Base-by-base conservation (phyloP, 1,140 invertebrate genomes). In the Potamilus streckersoni region DNA sequence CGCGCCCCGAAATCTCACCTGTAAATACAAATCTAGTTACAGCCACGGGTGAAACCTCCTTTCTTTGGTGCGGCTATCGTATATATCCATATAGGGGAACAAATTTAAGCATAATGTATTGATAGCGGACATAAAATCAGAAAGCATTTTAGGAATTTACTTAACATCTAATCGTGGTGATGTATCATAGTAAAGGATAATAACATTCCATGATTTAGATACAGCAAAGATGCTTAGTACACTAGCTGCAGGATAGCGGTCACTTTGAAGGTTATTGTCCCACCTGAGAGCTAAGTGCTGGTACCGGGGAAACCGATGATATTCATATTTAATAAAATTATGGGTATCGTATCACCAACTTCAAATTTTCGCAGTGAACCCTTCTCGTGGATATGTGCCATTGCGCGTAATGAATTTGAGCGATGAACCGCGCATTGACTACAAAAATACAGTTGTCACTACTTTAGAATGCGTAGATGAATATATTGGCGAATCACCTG, bases 171-270 rank as follows among this genome's bases (percentile, higher is more conserved):
- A 31, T 31, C 27, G 27, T 2, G 2, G 27, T 31, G 27, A 31
- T 31, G 27, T 31, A 61, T 71, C 20, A n/a, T 16, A 61, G 57
- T 71, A 19, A 71, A 61, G 1, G 69, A 23, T 23, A 17, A 71
- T 11, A 71, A 49, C 62, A 61, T 62, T 23, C 69, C 69, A 61
- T 71, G 69, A n/a, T 71, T 61, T 62, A 71, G 23, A 27, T 31
- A 31, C 27, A 71, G 55, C 60, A 71, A 61, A 17, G 27, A 31
- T 31, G 27, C 2, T 31, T 2, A 31, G 27, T 31, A 31, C 27
- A 31, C 4, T 31, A 1, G 27, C 27, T 2, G 27, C 27, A 31
- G 27, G 19, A 38, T 3, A 38, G 58, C 8, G 62, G n/a, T n/a
- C n/a, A n/a, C n/a, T n/a, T n/a, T n/a, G n/a, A n/a, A n/a, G n/a